phyloP scores from a whole-genome alignment of 2,797 vertebrate genomes.

The Enteromius thamalakanensis region DNA sequence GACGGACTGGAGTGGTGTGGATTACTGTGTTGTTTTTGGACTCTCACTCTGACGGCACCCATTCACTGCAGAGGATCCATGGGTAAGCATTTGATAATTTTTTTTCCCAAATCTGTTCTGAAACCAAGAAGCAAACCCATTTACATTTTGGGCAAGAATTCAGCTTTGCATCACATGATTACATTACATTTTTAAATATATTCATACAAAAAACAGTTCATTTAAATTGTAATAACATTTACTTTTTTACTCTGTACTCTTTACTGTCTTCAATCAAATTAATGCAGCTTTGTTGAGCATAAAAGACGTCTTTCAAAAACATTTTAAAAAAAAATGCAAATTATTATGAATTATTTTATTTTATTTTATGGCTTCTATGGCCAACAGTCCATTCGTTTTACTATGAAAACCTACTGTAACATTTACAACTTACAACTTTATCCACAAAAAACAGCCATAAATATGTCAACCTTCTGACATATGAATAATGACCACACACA shows the following conservation, averaged over 20 bases:
- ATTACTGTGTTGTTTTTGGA: neutral
- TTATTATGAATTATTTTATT: neutral
- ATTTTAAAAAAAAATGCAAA: too few relatives aligned
- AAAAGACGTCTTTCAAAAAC: neutral
- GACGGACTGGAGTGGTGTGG: neutral
- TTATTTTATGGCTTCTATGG: neutral
- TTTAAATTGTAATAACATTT: neutral
- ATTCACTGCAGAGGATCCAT: neutral
- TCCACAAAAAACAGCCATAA: neutral
- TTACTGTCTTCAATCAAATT: neutral
- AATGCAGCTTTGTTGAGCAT: neutral
- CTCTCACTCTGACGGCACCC: neutral
- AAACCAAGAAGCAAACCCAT: neutral
- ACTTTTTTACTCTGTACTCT: neutral
- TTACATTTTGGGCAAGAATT: neutral
- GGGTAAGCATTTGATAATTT: neutral
- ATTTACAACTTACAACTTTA: neutral
- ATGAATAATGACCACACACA: neutral
- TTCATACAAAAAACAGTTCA: neutral
- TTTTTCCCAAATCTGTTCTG: neutral
- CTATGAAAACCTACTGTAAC: neutral
- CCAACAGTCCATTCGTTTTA: neutral
- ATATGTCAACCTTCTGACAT: neutral
- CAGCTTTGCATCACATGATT: neutral
- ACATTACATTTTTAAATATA: neutral